Evolutionary conservation across 2,888 invertebrate genomes (phyloP), one percentile per base, ranked within the genome.

Genomic region (Caprella mutica): DNA sequence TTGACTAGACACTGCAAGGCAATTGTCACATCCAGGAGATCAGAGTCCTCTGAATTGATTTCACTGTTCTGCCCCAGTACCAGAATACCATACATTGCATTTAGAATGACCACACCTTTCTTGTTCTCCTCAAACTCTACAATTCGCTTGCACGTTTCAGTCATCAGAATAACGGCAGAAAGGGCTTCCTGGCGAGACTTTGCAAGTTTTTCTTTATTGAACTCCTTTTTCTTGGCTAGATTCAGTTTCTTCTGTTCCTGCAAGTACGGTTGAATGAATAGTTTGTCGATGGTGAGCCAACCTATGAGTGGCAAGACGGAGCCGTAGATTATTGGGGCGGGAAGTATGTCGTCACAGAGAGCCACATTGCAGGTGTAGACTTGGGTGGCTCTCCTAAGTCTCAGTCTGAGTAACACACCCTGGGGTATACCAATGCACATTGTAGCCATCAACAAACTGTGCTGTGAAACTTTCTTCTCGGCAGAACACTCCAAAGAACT

Each of bases 1-100:
- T 86, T 88, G 54, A 93, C 87, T 68, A 94, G 80, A 71, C 93
- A 92, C 74, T 97, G 97, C 26, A 97, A 70, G 0, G 93, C 92
- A 68, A 93, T 80, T n/a, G 90, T 92, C 17, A 96, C 96, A 72
- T 96, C 93, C 61, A 92, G 83, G 3, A 83, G 77, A 68, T 84
- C 83, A n/a, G n/a, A n/a, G n/a, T n/a, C n/a, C n/a, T n/a, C n/a
- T n/a, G n/a, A n/a, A n/a, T n/a, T n/a, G n/a, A n/a, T n/a, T n/a
- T n/a, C n/a, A n/a, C n/a, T n/a, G n/a, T n/a, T n/a, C n/a, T n/a
- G n/a, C n/a, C n/a, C n/a, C n/a, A n/a, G n/a, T n/a, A n/a, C n/a
- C n/a, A n/a, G n/a, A n/a, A n/a, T n/a, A 42, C 9, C 42, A 42
- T 46, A 29, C 2, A 56, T 59, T 61, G 17, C 57, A 57, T 55